Conservation (phyloP, 2,113 vertebrate species). For the Hypocryptadius cinnamomeus region DNA sequence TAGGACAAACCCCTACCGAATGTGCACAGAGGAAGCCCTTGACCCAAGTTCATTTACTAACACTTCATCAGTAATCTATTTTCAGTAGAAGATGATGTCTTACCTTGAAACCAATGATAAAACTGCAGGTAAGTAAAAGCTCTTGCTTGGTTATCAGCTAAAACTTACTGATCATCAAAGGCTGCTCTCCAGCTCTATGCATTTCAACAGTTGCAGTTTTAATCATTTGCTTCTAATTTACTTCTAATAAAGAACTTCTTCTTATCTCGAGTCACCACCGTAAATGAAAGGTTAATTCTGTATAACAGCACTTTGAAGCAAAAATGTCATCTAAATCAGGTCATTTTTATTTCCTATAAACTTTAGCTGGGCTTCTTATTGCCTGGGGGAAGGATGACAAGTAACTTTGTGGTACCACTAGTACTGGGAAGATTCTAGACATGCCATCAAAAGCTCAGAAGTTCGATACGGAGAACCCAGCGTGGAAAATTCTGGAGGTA, state of each 20-base stretch:
- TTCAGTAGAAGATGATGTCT: neutral
- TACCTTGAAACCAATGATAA: neutral
- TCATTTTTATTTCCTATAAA: neutral
- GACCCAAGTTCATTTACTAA: neutral
- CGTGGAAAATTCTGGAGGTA: rapidly evolving
- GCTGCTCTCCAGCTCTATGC: neutral
- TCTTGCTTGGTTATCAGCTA: neutral
- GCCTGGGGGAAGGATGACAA: neutral
- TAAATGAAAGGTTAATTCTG: neutral
- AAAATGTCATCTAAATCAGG: neutral
- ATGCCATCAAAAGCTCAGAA: neutral
- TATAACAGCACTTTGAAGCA: neutral
- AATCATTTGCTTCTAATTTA: neutral
- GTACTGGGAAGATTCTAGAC: neutral
- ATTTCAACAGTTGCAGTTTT: neutral
- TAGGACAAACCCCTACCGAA: neutral
- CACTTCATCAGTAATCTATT: neutral
- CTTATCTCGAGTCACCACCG: neutral
- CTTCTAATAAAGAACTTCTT: neutral
- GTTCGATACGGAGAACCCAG: neutral
- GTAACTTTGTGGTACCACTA: neutral
- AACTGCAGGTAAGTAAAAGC: neutral
- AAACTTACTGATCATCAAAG: neutral
- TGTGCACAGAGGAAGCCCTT: neutral
- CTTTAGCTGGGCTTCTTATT: neutral